A percentile compares a stretch with the other conserved stretches of the same genome.
Evolutionary conservation across 2,888 invertebrate genomes (phyloP).

Genomic region (Apotomis capreana): DNA sequence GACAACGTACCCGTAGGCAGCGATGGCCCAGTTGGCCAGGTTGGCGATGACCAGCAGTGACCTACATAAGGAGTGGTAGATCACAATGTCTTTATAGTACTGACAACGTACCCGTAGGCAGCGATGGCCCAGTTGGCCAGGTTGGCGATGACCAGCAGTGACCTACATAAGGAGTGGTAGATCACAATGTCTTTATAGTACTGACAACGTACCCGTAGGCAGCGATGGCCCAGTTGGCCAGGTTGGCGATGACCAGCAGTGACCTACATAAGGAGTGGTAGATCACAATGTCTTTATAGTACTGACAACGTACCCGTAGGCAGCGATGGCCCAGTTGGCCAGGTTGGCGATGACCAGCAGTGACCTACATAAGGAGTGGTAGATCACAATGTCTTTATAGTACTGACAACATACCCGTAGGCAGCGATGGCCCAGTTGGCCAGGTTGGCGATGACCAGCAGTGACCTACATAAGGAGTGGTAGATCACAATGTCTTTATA

Average conservation of each 20-base stretch:
- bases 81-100: too few species aligned
- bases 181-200: slow-evolving; percentile 20
- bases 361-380: slow-evolving; percentile 74
- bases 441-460: slow-evolving; percentile 1
- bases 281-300: too few species aligned
- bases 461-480: slow-evolving; percentile 73
- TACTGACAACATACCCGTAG: neutral
- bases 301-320: too few species aligned
- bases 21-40: too few species aligned
- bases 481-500: slow-evolving; percentile 27
- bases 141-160: too few species aligned
- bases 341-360: too few species aligned
- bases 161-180: slow-evolving; percentile 65
- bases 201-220: neutral
- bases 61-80: too few species aligned
- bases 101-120: neutral
- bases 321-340: too few species aligned
- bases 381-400: slow-evolving; percentile 51
- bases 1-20: too few species aligned
- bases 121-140: slow-evolving; percentile 6
- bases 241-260: neutral
- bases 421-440: slow-evolving; percentile 11
- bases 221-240: slow-evolving; percentile 15
- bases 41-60: too few species aligned
- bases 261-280: too few species aligned